phyloP scores from a whole-genome alignment of 2,113 vertebrate genomes.

The Holacanthus passer region DNA sequence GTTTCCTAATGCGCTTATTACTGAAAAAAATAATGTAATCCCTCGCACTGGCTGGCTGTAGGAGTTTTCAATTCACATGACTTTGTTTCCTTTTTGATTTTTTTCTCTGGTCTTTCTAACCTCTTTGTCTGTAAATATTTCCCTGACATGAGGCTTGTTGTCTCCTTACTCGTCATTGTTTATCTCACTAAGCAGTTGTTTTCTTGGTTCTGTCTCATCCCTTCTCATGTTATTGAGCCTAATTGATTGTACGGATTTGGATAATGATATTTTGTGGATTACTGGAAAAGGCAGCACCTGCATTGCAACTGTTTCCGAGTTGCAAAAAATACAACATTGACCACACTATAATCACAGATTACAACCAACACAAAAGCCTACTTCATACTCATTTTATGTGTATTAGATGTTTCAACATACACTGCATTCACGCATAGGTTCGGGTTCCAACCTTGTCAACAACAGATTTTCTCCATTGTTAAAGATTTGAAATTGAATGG shows the following conservation, averaged over 20 bases:
- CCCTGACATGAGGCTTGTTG: not conserved
- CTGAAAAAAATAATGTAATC: conserved; percentile 71
- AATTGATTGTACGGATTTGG: not conserved
- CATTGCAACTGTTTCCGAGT: not conserved
- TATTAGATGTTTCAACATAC: conserved; percentile 1
- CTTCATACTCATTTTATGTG: conserved; percentile 13
- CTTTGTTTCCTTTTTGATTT: conserved; percentile 31
- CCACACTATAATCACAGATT: conserved; percentile 15
- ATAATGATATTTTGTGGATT: conserved; percentile 35
- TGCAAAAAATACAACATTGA: not conserved
- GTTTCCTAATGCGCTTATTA: conserved; percentile 78
- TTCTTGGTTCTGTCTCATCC: not conserved
- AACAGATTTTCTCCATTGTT: not conserved
- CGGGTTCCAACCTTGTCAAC: not conserved
- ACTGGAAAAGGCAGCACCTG: conserved; percentile 9
- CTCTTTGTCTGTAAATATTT: conserved; percentile 31
- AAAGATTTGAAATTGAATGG: not conserved
- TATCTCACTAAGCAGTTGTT: not conserved
- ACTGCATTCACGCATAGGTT: not conserved
- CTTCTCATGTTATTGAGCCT: conserved; percentile 1
- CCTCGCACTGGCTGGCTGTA: conserved; percentile 40
- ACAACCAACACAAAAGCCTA: not conserved
- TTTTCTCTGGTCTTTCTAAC: conserved; percentile 32
- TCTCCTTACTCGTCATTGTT: not conserved
- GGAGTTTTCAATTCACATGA: conserved; percentile 69